Percentiles rank a stretch among this genome's conserved stretches.
Conservation (phyloP, 2,797 vertebrate genomes). For the Morelia viridis region DNA sequence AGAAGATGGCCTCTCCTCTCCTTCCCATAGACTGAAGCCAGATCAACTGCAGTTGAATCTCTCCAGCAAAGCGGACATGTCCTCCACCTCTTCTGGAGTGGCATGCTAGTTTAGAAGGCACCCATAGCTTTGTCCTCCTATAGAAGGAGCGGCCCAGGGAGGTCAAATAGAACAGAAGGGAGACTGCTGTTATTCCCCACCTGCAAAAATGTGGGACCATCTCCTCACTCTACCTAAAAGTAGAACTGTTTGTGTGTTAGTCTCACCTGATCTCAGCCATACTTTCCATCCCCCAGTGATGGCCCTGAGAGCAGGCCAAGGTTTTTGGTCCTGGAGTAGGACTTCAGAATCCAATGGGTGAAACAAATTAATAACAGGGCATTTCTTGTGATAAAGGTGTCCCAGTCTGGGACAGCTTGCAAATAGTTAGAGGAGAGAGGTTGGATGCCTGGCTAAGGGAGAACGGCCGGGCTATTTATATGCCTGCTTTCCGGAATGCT, state of each 20-base stretch:
- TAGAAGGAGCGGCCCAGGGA: background rate
- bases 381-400: background rate
- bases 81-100: background rate
- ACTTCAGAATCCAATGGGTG: background rate
- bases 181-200: background rate
- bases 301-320: background rate
- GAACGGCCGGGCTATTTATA: conserved; percentile 10
- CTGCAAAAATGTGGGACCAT: background rate
- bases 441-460: background rate
- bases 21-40: background rate
- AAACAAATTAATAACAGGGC: background rate
- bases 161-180: background rate
- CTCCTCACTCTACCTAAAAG: background rate
- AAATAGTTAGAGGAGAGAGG: background rate
- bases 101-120: background rate
- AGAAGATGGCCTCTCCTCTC: background rate
- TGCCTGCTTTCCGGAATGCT: conserved; percentile 14
- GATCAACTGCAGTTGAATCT: background rate
- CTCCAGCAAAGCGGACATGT: background rate
- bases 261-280: too few relatives aligned
- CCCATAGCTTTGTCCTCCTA: background rate
- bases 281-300: background rate
- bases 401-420: background rate
- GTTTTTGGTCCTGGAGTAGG: background rate
- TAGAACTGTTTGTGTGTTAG: background rate